Evolutionary conservation across 2,113 vertebrate genomes (phyloP).

Genomic region (Copsychus sechellarum): DNA sequence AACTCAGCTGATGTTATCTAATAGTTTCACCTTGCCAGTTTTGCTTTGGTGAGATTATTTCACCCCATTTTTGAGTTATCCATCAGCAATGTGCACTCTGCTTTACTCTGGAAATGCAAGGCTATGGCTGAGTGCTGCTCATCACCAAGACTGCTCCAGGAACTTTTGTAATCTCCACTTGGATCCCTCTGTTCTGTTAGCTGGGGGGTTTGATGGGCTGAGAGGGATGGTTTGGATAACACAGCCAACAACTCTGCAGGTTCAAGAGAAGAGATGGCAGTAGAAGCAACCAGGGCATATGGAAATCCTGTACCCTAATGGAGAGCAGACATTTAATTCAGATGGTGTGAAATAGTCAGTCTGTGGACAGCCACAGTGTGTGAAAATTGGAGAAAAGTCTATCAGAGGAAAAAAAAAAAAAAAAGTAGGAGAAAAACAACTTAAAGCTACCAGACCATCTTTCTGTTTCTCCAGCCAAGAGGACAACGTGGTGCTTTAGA

Average conservation of each 20-base stretch:
- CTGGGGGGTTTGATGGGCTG: background rate
- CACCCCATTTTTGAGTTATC: background rate
- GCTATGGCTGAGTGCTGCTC: background rate
- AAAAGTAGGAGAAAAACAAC: background rate
- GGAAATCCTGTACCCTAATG: background rate
- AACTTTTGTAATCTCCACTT: background rate
- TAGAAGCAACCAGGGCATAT: background rate
- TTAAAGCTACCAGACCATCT: background rate
- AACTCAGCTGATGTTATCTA: background rate
- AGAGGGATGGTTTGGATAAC: background rate
- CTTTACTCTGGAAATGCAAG: background rate
- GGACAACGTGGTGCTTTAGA: background rate
- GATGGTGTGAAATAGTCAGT: background rate
- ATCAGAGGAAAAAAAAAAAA: background rate
- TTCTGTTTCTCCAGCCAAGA: background rate
- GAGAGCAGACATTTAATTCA: background rate
- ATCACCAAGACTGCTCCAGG: background rate
- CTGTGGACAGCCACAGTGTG: background rate
- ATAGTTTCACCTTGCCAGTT: background rate
- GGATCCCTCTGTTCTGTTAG: background rate
- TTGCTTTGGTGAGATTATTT: background rate
- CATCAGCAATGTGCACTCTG: rapidly evolving
- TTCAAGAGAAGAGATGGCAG: background rate
- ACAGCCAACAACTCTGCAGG: background rate
- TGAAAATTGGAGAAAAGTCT: background rate